Evolutionary conservation across 2,113 vertebrate species (phyloP), one percentile per base, ranked within the genome.

Genomic region (Dendrocopos noguchii): DNA sequence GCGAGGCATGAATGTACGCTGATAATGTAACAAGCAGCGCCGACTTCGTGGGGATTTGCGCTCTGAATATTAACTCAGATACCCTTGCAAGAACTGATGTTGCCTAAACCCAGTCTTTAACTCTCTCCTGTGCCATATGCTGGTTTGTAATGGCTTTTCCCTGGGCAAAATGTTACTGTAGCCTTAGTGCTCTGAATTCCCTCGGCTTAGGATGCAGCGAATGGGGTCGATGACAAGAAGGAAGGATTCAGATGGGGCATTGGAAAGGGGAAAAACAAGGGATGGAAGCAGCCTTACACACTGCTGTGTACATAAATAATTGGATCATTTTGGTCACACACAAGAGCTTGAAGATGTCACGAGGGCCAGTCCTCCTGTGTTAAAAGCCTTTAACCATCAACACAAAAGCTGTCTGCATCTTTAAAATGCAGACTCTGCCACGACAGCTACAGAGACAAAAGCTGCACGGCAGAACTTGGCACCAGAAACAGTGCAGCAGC

Each of bases 211-310:
- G 63, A 12, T 52, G 76, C 22, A 12, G 88, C 53, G 67, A 0
- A n/a, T 10, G 68, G 53, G 83, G 25, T 59, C 0, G 0, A 31
- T 28, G 70, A 56, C 9, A 47, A 28, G 55, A 20, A 71, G 52
- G 73, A 60, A 46, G 24, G n/a, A 0, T 1, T 42, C 52, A 9
- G 15, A 47, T 6, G 16, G 46, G 56, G 42, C 12, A 7, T 0
- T 61, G 79, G 61, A 8, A 64, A 21, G 63, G 63, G 63, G 87
- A 28, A 57, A 34, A 63, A 9, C 15, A 18, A 25, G 50, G 42
- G 6, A 56, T 33, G 36, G 61, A 12, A 52, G 15, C 0, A 0
- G 76, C 67, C 29, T 21, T 28, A 19, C 13, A 2, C 6, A 0
- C 17, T 36, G 7, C 31, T 31, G 22, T n/a, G n/a, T 17, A 3